Conservation (phyloP, 2,113 vertebrate species). For the Cyanoderma ruficeps region DNA sequence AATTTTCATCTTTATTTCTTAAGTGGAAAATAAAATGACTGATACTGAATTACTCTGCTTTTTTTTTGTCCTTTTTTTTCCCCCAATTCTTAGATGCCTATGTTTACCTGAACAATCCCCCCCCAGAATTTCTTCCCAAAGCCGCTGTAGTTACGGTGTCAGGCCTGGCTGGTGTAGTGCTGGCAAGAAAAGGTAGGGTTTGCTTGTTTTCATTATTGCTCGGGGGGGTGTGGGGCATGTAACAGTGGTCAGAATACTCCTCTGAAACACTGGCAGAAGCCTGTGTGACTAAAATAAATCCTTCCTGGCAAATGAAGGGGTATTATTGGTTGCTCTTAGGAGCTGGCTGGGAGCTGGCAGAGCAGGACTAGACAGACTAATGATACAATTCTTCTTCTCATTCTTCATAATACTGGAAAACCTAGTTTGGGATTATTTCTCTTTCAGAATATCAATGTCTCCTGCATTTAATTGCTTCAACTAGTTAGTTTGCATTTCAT, state of each 20-base stretch:
- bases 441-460: background rate
- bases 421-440: background rate
- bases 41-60: background rate
- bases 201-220: background rate
- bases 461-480: background rate
- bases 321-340: background rate
- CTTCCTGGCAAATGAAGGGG: background rate
- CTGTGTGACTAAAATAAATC: background rate
- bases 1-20: background rate
- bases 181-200: conserved; percentile 83
- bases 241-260: background rate
- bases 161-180: conserved; percentile 82
- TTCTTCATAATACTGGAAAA: background rate
- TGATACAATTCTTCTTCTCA: background rate
- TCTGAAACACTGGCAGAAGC: background rate
- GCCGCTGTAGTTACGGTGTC: conserved; percentile 81
- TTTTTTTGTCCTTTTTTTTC: background rate
- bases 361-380: background rate
- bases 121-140: conserved; percentile 85
- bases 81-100: conserved; percentile 77
- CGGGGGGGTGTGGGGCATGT: background rate
- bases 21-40: background rate
- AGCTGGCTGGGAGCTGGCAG: background rate
- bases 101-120: conserved; percentile 87
- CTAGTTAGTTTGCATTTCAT: background rate